Evolutionary conservation across 2,113 vertebrate species (phyloP).

Genomic region (Dipodomys merriami): DNA sequence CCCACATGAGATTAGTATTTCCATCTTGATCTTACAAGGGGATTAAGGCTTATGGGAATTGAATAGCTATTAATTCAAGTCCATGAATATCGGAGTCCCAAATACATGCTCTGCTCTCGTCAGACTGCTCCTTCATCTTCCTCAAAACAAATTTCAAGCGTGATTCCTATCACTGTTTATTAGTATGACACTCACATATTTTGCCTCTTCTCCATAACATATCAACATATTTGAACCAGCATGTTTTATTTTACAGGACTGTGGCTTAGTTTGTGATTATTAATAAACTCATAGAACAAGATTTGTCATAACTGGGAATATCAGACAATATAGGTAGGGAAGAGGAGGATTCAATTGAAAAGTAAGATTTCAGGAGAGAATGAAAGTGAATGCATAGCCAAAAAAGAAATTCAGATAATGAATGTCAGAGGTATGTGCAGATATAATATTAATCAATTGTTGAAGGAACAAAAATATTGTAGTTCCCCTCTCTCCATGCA

Average conservation of each 20-base stretch:
- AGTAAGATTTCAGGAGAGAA: not conserved
- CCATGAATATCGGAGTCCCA: not conserved
- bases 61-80: not conserved
- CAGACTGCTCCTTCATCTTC: not conserved
- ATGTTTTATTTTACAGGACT: not conserved
- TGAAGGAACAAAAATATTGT: not conserved
- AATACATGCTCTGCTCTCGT: not conserved
- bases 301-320: not conserved
- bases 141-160: constrained; percentile 17
- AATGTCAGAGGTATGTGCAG: not conserved
- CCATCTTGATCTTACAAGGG: not conserved
- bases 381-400: not conserved
- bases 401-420: not conserved
- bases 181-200: not conserved
- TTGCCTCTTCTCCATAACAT: constrained; percentile 1
- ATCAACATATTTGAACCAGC: not conserved
- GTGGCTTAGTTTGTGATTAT: not conserved
- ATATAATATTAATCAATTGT: not conserved
- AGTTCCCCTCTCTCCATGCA: not conserved
- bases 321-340: not conserved
- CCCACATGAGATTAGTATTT: not conserved
- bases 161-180: not conserved
- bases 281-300: not conserved
- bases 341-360: not conserved
- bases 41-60: not conserved